Evolutionary conservation across 2,888 invertebrate genomes (phyloP).

Genomic region (Mythimna impura): DNA sequence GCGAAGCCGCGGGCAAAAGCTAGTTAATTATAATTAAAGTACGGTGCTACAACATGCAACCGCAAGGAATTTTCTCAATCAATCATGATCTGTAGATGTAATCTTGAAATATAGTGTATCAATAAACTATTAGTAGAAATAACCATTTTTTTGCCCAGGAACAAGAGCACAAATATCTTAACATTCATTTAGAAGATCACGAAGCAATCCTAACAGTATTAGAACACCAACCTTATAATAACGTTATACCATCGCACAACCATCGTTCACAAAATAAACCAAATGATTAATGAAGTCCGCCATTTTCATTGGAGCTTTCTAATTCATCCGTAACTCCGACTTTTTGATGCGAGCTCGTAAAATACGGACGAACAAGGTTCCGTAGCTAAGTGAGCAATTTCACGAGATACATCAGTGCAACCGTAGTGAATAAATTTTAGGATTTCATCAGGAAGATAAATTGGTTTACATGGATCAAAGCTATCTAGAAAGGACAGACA

Average conservation of each 20-base stretch:
- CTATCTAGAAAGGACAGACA: background rate
- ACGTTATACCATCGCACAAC: conserved; percentile 32
- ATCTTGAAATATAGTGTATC: background rate
- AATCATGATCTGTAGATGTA: too few relatives aligned
- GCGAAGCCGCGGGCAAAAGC: too few relatives aligned
- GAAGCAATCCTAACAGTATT: conserved; percentile 7
- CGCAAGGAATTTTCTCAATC: too few relatives aligned
- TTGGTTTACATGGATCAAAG: conserved; percentile 22
- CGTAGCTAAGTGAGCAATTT: conserved; percentile 31
- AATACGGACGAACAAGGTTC: conserved; percentile 46
- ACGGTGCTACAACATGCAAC: too few relatives aligned
- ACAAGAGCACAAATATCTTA: conserved; percentile 2
- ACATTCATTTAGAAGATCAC: conserved; percentile 3
- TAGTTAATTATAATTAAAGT: too few relatives aligned
- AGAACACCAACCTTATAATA: conserved; percentile 11
- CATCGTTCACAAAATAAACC: conserved; percentile 49
- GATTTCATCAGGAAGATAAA: conserved; percentile 29
- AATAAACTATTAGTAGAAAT: background rate
- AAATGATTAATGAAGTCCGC: conserved; percentile 67
- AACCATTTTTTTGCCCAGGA: too few relatives aligned
- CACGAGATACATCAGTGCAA: conserved; percentile 19
- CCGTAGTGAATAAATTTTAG: conserved; percentile 44
- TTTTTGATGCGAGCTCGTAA: conserved; percentile 62
- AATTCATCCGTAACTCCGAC: conserved; percentile 66
- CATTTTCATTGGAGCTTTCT: conserved; percentile 60